phyloP scores from a whole-genome alignment of 2,113 vertebrate genomes.

The Protobothrops flavoviridis region DNA sequence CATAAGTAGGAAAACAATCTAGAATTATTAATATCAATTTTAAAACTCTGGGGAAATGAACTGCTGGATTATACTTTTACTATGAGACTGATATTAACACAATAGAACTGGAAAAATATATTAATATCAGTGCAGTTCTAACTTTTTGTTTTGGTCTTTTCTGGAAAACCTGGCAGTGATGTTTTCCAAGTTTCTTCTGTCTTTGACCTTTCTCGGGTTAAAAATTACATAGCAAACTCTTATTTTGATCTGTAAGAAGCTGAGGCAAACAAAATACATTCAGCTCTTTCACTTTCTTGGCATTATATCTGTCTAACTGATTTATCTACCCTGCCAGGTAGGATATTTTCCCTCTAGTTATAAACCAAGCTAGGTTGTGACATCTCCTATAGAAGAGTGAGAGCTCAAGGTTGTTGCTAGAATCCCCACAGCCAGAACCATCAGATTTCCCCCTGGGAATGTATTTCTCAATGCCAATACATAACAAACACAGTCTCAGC shows the following conservation, averaged over 20 bases:
- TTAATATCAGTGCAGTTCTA: background rate
- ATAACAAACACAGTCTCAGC: background rate
- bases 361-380: background rate
- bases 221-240: constrained; percentile 5
- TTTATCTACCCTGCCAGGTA: constrained; percentile 27
- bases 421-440: background rate
- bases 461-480: background rate
- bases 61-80: background rate
- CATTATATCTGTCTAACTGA: constrained; percentile 23
- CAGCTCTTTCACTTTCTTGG: constrained; percentile 10
- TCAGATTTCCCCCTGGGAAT: background rate
- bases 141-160: background rate
- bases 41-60: background rate
- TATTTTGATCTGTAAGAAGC: constrained; percentile 7
- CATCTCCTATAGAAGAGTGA: background rate
- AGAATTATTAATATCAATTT: constrained; percentile 17
- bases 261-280: background rate
- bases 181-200: background rate
- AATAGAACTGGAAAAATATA: constrained; percentile 1
- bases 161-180: constrained; percentile 4
- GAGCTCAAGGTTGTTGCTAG: background rate
- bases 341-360: constrained; percentile 3
- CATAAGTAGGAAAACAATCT: background rate
- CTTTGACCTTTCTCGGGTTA: constrained; percentile 4
- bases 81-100: background rate